Conservation (phyloP, 2,888 invertebrate species). For the Himalopsyche kuldschensis region DNA sequence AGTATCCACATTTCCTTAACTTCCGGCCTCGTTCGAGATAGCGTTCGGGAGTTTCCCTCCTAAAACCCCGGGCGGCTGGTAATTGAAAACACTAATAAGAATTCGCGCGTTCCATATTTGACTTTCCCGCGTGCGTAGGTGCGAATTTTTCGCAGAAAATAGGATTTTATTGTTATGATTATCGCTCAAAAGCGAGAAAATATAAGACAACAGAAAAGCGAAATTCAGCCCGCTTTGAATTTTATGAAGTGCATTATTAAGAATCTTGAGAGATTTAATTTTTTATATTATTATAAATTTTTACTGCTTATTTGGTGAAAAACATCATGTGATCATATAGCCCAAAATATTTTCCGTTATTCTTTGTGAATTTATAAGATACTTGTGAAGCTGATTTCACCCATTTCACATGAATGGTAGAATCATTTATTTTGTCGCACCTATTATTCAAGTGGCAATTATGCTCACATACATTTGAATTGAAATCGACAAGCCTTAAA, state of each 20-base stretch:
- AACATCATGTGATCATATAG: too few species aligned
- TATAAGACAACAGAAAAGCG: neutral
- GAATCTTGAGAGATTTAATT: neutral
- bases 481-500: too few species aligned
- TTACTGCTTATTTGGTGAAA: too few species aligned
- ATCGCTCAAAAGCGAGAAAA: neutral
- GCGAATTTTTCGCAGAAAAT: neutral
- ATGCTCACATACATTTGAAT: too few species aligned
- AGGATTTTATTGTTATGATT: neutral
- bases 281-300: neutral
- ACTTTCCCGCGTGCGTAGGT: neutral
- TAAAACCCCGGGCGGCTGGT: neutral
- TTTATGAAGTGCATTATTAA: neutral
- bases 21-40: neutral
- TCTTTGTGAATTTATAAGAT: too few species aligned
- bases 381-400: too few species aligned
- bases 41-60: neutral
- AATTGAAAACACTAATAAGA: conserved; percentile 1
- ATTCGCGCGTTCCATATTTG: neutral
- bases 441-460: too few species aligned
- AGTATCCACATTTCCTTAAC: neutral
- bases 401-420: too few species aligned
- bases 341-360: too few species aligned
- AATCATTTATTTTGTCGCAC: too few species aligned
- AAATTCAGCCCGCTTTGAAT: neutral